These are phyloP conservation scores for Bradypus variegatus DNA, from an alignment of 2,797 vertebrate genomes.

Conservation along the genomic window DNA sequence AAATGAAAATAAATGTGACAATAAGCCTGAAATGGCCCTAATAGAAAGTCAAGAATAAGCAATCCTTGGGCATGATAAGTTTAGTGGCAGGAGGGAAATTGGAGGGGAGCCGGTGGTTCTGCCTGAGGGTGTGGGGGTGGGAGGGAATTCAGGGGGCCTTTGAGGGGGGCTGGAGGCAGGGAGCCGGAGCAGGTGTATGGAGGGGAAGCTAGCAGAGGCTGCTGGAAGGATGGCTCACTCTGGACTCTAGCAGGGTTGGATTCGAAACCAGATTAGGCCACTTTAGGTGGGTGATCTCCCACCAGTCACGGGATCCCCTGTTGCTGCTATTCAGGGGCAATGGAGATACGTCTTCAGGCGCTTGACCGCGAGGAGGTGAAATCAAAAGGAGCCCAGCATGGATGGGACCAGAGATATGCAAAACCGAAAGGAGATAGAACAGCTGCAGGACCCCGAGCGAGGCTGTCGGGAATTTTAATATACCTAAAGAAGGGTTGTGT, in stretches of 20 bases:
- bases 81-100: not conserved
- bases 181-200: not conserved
- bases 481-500: constrained; percentile 49
- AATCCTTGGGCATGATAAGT: not conserved
- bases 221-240: not conserved
- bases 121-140: not conserved
- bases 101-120: not conserved
- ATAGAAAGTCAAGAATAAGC: constrained; percentile 44
- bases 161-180: not conserved
- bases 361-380: not conserved
- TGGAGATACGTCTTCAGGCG: not conserved
- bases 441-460: not conserved
- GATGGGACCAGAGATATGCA: constrained; percentile 29
- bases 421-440: not conserved
- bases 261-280: not conserved
- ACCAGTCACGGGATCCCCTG: not conserved
- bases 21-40: constrained; percentile 30
- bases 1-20: constrained; percentile 60
- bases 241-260: not conserved
- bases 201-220: not conserved
- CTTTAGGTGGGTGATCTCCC: not conserved
- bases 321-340: not conserved
- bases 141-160: not conserved
- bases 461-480: constrained; percentile 6
- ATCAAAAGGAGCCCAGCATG: not conserved